Base-by-base conservation (phyloP, 2,797 vertebrate species). In the Phyllotis vaccarum region DNA sequence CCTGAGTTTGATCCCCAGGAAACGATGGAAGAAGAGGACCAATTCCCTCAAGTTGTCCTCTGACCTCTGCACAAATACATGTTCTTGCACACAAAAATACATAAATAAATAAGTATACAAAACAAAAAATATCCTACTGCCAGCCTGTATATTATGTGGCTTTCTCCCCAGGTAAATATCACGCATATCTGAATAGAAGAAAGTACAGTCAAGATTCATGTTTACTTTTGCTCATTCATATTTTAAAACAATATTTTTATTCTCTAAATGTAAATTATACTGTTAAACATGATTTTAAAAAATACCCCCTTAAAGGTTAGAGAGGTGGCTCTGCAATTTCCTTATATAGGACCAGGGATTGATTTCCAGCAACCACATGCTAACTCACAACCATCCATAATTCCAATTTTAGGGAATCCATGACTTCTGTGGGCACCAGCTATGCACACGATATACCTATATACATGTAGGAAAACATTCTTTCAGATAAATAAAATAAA, bases 181-280 rank as follows among this genome's bases (percentile, higher is more conserved):
- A 64, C 37, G 72, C 62, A 12, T 2, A n/a, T 64, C 70, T 40
- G 10, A 74, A 5, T 5, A 49, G 17, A 86, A 93, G 60, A 31
- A 37, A 56, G 22, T 79, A 2, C 43, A 85, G 34, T 88, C 81
- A 88, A 88, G n/a, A 58, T 64, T 74, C 60, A 31, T 43, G 40
- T 56, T 93, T 60, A 66, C 72, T 79, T 78, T 66, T 87, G 92
- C 21, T 86, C 52, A 58, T 83, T 92, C 22, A 8, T 92, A 66
- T 75, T 85, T 94, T 29, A 29, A 85, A 96, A 58, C 40, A 70
- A 54, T 75, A 60, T 43, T 58, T 76, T 85, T 46, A 86, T 80
- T 83, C 64, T 90, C n/a, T 89, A 54, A 89, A 37, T 19, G 60
- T 12, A 79, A 89, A 49, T 76, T 66, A 27, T 54, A 14, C 66